phyloP scores from a whole-genome alignment of 2,888 invertebrate genomes.

The Venusia cambrica region DNA sequence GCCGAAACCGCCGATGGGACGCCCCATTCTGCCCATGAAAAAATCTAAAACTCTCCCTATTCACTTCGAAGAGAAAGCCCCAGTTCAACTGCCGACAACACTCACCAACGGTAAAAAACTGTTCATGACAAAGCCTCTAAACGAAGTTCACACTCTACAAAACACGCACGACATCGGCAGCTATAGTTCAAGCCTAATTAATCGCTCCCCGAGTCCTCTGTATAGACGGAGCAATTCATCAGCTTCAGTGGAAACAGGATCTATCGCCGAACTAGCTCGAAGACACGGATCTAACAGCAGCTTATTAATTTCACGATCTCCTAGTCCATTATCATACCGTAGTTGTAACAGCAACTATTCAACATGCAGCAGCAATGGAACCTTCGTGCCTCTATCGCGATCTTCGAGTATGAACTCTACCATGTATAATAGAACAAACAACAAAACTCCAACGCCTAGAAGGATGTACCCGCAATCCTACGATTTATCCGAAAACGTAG shows the following conservation, averaged over 20 bases:
- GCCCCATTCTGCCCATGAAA: slow-evolving; percentile 67
- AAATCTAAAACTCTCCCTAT: slow-evolving; percentile 73
- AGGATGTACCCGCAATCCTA: slow-evolving; percentile 85
- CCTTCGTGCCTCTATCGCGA: slow-evolving; percentile 64
- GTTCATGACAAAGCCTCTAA: slow-evolving; percentile 66
- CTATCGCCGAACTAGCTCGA: slow-evolving; percentile 71
- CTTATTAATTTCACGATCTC: slow-evolving; percentile 73
- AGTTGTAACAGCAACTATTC: slow-evolving; percentile 71
- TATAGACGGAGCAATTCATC: slow-evolving; percentile 63
- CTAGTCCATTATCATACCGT: slow-evolving; percentile 77
- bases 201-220: slow-evolving; percentile 62
- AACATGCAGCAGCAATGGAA: slow-evolving; percentile 71
- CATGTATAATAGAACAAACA: slow-evolving; percentile 61
- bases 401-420: slow-evolving; percentile 68
- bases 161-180: slow-evolving; percentile 49
- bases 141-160: slow-evolving; percentile 65
- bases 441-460: slow-evolving; percentile 81
- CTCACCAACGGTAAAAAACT: slow-evolving; percentile 61
- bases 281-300: slow-evolving; percentile 59
- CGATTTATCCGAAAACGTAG: slow-evolving; percentile 63
- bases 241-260: slow-evolving; percentile 70
- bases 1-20: slow-evolving; percentile 59
- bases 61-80: slow-evolving; percentile 64
- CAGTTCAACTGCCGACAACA: slow-evolving; percentile 50
- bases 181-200: slow-evolving; percentile 38